phyloP scores from a whole-genome alignment of 2,888 invertebrate genomes.

The Ectemnius lituratus region DNA sequence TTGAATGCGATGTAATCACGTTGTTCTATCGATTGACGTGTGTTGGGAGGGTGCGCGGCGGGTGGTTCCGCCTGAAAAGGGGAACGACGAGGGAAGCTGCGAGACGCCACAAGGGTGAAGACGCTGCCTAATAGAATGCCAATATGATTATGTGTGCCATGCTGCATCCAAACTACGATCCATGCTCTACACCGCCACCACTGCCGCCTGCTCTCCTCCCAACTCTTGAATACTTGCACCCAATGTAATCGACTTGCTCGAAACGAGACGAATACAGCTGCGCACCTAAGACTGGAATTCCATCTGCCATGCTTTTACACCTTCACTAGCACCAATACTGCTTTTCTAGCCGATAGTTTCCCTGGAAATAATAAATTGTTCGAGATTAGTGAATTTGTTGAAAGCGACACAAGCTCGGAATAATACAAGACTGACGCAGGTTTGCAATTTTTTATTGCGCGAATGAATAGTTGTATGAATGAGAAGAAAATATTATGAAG shows the following conservation, averaged over 20 bases:
- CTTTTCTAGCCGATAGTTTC: too few species aligned
- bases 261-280: conserved; percentile 20
- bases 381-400: too few species aligned
- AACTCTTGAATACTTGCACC: conserved; percentile 5
- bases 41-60: conserved; percentile 35
- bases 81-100: conserved; percentile 37
- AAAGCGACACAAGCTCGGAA: too few species aligned
- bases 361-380: too few species aligned
- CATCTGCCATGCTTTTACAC: neutral
- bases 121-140: conserved; percentile 72
- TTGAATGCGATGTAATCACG: conserved; percentile 66
- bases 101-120: conserved; percentile 56
- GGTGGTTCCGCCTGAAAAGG: conserved; percentile 31
- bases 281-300: neutral
- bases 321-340: too few species aligned
- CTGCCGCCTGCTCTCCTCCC: too few species aligned
- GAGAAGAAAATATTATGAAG: too few species aligned
- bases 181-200: conserved; percentile 36
- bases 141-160: conserved; percentile 72
- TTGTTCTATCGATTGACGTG: conserved; percentile 68
- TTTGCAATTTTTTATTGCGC: too few species aligned
- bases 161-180: conserved; percentile 69
- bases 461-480: too few species aligned
- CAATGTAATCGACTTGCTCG: conserved; percentile 47
- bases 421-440: too few species aligned